Evolutionary conservation across 1,140 invertebrate species (phyloP).

Genomic region (Holcopasites calliopsidis): DNA sequence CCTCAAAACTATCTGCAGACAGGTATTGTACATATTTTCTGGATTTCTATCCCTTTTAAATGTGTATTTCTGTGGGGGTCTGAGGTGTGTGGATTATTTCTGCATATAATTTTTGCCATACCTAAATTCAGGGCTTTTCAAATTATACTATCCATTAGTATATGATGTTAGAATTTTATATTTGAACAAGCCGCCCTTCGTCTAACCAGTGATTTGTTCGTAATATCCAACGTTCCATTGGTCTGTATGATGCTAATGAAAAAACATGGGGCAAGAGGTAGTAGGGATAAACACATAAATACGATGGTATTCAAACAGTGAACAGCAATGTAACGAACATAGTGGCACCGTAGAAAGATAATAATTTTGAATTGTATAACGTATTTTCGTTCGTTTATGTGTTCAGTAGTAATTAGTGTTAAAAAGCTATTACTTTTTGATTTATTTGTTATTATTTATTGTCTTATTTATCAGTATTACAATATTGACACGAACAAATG

Average conservation of each 20-base stretch:
- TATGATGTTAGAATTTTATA: neutral
- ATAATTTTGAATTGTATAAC: slow-evolving; percentile 39
- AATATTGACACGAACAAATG: slow-evolving; percentile 39
- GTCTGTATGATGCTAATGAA: neutral
- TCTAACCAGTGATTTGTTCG: slow-evolving; percentile 1
- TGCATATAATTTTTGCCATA: neutral
- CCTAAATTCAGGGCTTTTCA: neutral
- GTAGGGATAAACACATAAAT: slow-evolving; percentile 71
- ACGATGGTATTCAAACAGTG: slow-evolving; percentile 60
- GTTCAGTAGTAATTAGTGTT: slow-evolving; percentile 11
- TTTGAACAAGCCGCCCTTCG: slow-evolving; percentile 43
- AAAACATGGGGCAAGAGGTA: slow-evolving; percentile 3
- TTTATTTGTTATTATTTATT: slow-evolving; percentile 55
- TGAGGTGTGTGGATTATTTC: no score
- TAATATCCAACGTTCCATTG: slow-evolving; percentile 12
- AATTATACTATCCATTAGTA: neutral
- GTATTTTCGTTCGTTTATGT: slow-evolving; percentile 28
- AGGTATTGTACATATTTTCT: slow-evolving; percentile 81
- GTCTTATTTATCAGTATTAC: slow-evolving; percentile 47
- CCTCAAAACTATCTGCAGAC: slow-evolving; percentile 84
- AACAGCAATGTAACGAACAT: slow-evolving; percentile 66
- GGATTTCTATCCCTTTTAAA: neutral
- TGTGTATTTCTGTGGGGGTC: neutral
- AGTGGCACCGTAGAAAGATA: slow-evolving; percentile 44
- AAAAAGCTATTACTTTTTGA: slow-evolving; percentile 25